phyloP scores from a whole-genome alignment of 2,113 vertebrate species.

The Xerus inauris region DNA sequence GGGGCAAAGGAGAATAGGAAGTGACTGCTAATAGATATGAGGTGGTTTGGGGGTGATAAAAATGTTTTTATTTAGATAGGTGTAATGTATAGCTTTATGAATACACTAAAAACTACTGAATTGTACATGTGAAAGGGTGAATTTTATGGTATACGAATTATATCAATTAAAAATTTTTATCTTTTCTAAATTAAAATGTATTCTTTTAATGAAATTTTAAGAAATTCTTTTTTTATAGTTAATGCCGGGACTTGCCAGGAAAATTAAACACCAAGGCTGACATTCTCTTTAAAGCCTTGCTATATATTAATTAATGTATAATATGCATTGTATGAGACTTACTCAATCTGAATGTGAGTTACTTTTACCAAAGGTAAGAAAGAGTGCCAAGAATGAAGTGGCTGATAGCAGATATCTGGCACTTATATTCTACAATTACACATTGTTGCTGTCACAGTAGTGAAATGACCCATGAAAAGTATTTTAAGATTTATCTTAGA shows the following conservation, averaged over 20 bases:
- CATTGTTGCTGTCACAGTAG: neutral
- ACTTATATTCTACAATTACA: neutral
- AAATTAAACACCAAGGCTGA: neutral
- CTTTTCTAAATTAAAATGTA: neutral
- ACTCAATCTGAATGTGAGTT: neutral
- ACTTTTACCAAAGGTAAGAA: neutral
- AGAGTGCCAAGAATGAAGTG: neutral
- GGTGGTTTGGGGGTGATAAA: neutral
- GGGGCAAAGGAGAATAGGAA: neutral
- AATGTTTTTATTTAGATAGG: neutral
- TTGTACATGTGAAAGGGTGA: neutral
- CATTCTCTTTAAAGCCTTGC: neutral
- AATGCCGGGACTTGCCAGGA: neutral
- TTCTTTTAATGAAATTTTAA: constrained; percentile 9
- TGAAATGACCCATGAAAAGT: neutral
- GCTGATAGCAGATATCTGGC: neutral
- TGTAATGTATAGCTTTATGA: neutral
- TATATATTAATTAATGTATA: neutral
- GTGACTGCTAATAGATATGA: neutral
- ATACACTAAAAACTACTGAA: neutral
- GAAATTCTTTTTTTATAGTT: neutral
- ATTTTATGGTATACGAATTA: neutral
- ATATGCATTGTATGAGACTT: neutral
- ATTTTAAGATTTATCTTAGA: neutral
- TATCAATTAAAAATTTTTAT: neutral